Evolutionary conservation across 2,113 vertebrate species (phyloP).

Genomic region (Galeopterus variegatus): DNA sequence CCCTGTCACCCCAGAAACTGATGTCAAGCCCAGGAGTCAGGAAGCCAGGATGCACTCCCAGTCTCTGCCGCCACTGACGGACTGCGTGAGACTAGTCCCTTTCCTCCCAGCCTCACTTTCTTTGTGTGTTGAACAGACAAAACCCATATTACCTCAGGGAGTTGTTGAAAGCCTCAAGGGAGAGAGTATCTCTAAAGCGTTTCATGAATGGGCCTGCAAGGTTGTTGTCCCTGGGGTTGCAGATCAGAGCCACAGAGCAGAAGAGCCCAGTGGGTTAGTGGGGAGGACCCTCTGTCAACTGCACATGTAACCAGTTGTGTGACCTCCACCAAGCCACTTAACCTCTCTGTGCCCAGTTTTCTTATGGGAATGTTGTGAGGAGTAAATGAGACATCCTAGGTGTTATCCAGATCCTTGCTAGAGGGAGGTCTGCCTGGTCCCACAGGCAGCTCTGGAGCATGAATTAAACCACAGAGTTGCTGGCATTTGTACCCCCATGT

Average conservation of each 20-base stretch:
- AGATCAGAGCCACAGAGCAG: background rate
- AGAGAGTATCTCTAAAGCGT: background rate
- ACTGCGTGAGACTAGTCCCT: background rate
- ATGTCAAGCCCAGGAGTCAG: background rate
- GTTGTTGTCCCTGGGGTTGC: background rate
- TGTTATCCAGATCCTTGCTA: background rate
- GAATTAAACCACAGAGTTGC: background rate
- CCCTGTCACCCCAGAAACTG: background rate
- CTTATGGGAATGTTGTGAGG: background rate
- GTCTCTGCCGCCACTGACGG: background rate
- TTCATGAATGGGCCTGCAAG: background rate
- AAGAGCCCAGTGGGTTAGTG: background rate
- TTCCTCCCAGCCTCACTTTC: background rate
- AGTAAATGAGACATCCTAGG: background rate
- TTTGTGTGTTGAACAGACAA: background rate
- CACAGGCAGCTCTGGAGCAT: background rate
- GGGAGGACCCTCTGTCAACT: background rate
- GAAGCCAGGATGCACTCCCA: background rate
- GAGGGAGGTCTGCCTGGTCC: background rate
- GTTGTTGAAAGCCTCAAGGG: background rate
- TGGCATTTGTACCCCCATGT: background rate
- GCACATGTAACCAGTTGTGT: background rate
- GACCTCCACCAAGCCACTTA: background rate
- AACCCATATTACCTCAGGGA: background rate
- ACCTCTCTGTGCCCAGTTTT: background rate